phyloP scores from a whole-genome alignment of 1,140 invertebrate genomes.

The Bradynema listronoti region DNA sequence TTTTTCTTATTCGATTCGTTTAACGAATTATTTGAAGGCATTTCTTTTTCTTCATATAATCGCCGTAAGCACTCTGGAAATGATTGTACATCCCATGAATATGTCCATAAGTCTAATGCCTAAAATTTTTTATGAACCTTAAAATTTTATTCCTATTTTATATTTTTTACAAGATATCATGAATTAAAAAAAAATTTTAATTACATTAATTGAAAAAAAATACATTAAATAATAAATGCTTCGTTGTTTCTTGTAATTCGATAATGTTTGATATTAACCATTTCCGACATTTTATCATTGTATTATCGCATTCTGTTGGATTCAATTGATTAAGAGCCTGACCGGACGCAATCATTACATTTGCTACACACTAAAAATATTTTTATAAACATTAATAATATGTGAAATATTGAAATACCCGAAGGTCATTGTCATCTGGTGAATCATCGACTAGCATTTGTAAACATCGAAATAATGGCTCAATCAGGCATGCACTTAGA shows the following conservation, averaged over 20 bases:
- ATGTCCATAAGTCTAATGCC: slow-evolving; percentile 28
- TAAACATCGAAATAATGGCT: slow-evolving; percentile 23
- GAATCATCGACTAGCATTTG: slow-evolving; percentile 15
- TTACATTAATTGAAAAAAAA: slow-evolving; percentile 12
- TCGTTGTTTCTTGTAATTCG: slow-evolving; percentile 14
- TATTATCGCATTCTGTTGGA: slow-evolving; percentile 16
- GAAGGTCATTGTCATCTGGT: slow-evolving; percentile 24
- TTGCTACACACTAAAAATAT: slow-evolving; percentile 21
- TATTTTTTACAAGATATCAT: neutral
- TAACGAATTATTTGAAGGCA: too few relatives aligned
- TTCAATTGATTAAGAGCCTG: slow-evolving; percentile 18
- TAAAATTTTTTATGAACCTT: slow-evolving; percentile 3
- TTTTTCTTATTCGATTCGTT: too few relatives aligned
- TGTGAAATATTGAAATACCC: slow-evolving; percentile 1
- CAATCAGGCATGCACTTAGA: slow-evolving; percentile 23
- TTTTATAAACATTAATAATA: neutral
- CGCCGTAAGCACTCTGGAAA: slow-evolving; percentile 21
- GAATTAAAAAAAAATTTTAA: neutral
- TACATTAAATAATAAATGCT: slow-evolving; percentile 13
- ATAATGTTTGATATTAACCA: slow-evolving; percentile 21
- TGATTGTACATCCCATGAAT: slow-evolving; percentile 22
- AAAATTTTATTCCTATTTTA: neutral
- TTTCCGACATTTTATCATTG: slow-evolving; percentile 11
- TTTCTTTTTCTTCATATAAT: slow-evolving; percentile 16
- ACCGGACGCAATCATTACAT: slow-evolving; percentile 19